Base-by-base conservation (phyloP, 2,113 vertebrate genomes). In the Spea bombifrons region DNA sequence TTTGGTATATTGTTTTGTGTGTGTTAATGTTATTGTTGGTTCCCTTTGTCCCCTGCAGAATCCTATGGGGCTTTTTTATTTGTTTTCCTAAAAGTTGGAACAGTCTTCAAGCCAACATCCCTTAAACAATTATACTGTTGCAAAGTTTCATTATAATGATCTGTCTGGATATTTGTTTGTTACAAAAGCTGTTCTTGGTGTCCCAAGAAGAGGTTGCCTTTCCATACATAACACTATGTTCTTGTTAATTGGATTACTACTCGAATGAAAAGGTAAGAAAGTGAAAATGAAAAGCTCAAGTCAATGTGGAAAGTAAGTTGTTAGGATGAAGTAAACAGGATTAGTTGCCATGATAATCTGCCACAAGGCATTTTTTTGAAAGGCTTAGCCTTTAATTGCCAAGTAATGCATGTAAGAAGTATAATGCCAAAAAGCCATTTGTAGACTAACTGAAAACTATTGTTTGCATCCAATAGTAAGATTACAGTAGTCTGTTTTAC, bases 351-450 rank as follows among this genome's bases (percentile, higher is more conserved):
- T 16, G 72, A 74, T 74, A 64, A 74, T 64, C 5, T 64, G 45
- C 47, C 45, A 74, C 72, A 57, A 30, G 53, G 43, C 53, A 15
- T 72, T 73, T 48, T 61, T 73, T 48, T 45, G 44, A 15, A 44
- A 73, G 15, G 55, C 55, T 73, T 47, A 47, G 57, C 53, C 45
- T 61, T 63, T 47, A 75, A 64, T 50, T 75, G 73, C 4, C 63
- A 66, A 53, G 49, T 66, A 75, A 75, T 16, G 9, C 61, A 64
- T 47, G 16, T 68, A 16, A 46, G 63, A 44, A 45, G 17, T 30
- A 44, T n/a, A 53, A 75, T 52, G 73, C 49, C 63, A 66, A 7
- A 75, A 55, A 66, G 30, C 44, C 13, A 13, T 57, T 68, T 68
- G 50, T 53, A 53, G 30, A n/a, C 55, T 7, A 12, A 17, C 46